Conservation (phyloP, 2,797 vertebrate species). For the Enteromius trimaculatus region DNA sequence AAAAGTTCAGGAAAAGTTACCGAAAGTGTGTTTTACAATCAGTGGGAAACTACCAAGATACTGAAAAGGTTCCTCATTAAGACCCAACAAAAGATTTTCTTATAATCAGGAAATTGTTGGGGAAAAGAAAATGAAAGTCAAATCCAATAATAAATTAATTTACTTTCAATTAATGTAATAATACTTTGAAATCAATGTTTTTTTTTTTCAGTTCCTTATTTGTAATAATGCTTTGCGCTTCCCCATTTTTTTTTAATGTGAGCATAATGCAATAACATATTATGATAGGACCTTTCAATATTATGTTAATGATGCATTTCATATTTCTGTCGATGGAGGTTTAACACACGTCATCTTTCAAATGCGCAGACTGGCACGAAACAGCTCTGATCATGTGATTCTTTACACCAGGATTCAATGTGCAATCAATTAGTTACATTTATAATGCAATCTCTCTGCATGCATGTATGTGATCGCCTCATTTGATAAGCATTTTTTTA, state of each 20-base stretch:
- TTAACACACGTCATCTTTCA: neutral
- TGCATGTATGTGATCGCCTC: neutral
- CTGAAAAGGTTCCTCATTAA: neutral
- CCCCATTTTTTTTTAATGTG: neutral
- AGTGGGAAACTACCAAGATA: neutral
- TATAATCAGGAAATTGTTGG: neutral
- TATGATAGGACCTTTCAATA: neutral
- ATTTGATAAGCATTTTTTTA: neutral
- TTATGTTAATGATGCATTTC: neutral
- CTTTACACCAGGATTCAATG: neutral
- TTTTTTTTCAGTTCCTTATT: neutral
- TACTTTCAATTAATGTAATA: neutral
- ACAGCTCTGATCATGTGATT: neutral
- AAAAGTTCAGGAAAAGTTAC: neutral
- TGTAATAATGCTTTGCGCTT: neutral
- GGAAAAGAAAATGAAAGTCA: neutral
- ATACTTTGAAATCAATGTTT: neutral
- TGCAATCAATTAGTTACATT: neutral
- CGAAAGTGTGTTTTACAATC: neutral
- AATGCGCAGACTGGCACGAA: neutral
- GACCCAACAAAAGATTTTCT: neutral
- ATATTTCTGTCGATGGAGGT: neutral
- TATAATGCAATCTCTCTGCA: neutral
- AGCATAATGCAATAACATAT: neutral
- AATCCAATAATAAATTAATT: neutral